phyloP scores from a whole-genome alignment of 2,888 invertebrate genomes.

The Capitulum mitella region DNA sequence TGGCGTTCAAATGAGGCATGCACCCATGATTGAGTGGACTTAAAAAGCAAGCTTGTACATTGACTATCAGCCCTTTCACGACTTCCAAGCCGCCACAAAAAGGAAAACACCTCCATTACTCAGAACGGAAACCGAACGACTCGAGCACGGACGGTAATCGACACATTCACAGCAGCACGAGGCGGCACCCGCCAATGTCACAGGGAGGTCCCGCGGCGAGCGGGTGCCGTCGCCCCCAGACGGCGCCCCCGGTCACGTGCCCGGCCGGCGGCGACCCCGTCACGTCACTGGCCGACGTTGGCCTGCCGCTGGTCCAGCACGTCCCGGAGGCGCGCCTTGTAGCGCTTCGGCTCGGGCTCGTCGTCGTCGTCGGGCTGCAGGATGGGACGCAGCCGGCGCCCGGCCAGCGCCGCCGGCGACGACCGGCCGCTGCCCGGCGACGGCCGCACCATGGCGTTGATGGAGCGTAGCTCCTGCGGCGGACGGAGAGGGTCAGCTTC shows the following conservation, averaged over 20 bases:
- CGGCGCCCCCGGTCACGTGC: neutral
- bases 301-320: constrained; percentile 23
- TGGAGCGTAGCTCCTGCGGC: constrained; percentile 27
- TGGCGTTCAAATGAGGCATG: too few species aligned
- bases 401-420: neutral
- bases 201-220: too few species aligned
- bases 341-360: neutral
- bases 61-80: too few species aligned
- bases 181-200: too few species aligned
- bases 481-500: too few species aligned
- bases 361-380: neutral
- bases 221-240: neutral
- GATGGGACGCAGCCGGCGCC: neutral
- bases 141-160: too few species aligned
- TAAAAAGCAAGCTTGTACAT: too few species aligned
- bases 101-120: too few species aligned
- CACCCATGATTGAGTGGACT: too few species aligned
- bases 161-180: too few species aligned
- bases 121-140: too few species aligned
- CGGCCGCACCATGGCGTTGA: constrained; percentile 27
- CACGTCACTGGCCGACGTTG: neutral
- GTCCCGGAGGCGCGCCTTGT: neutral
- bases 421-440: neutral
- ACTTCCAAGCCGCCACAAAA: too few species aligned
- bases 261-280: neutral